Conservation (phyloP, 1,140 invertebrate species). For the Brachionus rubens region DNA sequence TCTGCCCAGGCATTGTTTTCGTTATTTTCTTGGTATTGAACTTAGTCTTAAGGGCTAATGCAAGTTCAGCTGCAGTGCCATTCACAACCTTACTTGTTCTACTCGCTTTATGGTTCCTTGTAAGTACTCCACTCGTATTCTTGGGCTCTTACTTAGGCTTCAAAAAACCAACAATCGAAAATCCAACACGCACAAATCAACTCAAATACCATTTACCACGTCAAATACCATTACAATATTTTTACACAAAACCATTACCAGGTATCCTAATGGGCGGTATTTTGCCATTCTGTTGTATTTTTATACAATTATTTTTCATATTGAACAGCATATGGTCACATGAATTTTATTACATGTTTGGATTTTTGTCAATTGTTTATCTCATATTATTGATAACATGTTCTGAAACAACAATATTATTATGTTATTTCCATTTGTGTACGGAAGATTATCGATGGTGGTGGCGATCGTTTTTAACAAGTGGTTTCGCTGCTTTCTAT, state of each 20-base stretch:
- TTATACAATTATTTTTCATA: conserved; percentile 98
- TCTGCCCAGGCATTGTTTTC: conserved; percentile 91
- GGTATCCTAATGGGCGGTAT: conserved; percentile 94
- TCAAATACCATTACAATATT: conserved; percentile 92
- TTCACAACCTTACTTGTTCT: conserved; percentile 96
- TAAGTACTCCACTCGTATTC: conserved; percentile 95
- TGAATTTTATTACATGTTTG: conserved; percentile 99
- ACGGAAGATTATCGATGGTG: conserved; percentile 89
- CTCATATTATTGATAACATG: conserved; percentile 95
- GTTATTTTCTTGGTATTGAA: conserved; percentile 92
- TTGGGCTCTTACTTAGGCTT: conserved; percentile 97
- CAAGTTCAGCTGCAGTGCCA: conserved; percentile 89
- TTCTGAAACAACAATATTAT: conserved; percentile 92
- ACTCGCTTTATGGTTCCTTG: conserved; percentile 90
- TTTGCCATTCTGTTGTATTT: conserved; percentile 96
- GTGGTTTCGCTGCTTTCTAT: conserved; percentile 95
- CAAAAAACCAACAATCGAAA: conserved; percentile 79
- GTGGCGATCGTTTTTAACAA: conserved; percentile 89
- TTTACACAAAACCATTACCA: conserved; percentile 85
- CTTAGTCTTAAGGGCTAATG: conserved; percentile 86
- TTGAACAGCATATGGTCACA: conserved; percentile 96
- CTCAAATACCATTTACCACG: conserved; percentile 93
- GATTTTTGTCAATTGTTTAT: conserved; percentile 95
- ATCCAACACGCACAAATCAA: conserved; percentile 95
- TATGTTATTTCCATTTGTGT: conserved; percentile 98